Evolutionary conservation across 2,888 invertebrate species (phyloP).

Genomic region (Amorpha juglandis): DNA sequence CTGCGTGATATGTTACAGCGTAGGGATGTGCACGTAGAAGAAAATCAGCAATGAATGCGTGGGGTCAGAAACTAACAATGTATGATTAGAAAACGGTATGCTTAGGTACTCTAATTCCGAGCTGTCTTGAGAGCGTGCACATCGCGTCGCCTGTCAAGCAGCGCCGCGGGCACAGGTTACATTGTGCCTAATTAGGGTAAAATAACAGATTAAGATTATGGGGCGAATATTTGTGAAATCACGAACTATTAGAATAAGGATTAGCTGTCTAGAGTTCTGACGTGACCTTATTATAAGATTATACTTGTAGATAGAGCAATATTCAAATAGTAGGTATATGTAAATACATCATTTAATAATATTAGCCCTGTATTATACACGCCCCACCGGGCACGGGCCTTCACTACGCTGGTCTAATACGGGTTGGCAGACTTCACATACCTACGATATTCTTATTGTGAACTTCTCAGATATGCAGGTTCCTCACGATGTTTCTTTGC

Average conservation of each 20-base stretch:
- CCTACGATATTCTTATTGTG: no score
- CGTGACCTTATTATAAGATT: conserved; percentile 24
- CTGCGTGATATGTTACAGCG: conserved; percentile 26
- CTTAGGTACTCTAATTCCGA: conserved; percentile 58
- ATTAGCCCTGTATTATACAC: no score
- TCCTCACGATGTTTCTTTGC: no score
- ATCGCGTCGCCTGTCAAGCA: conserved; percentile 68
- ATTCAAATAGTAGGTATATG: no score
- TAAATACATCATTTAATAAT: no score
- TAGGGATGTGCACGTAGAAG: no score
- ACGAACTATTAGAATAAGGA: conserved; percentile 26
- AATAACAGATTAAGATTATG: conserved; percentile 23
- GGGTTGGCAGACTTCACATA: no score
- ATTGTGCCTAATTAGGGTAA: conserved; percentile 33
- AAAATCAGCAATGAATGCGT: neutral
- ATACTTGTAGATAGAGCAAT: neutral
- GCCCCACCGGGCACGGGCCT: no score
- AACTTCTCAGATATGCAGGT: no score
- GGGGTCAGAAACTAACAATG: neutral
- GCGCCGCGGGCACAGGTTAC: conserved; percentile 53
- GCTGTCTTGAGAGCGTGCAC: conserved; percentile 65
- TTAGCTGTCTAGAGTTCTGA: conserved; percentile 12
- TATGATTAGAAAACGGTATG: conserved; percentile 25
- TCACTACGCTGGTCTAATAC: no score
- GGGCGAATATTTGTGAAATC: conserved; percentile 26